A percentile compares a stretch with the other conserved stretches of the same genome.
phyloP scores from a whole-genome alignment of 2,797 vertebrate species.

The Dipus sagitta region DNA sequence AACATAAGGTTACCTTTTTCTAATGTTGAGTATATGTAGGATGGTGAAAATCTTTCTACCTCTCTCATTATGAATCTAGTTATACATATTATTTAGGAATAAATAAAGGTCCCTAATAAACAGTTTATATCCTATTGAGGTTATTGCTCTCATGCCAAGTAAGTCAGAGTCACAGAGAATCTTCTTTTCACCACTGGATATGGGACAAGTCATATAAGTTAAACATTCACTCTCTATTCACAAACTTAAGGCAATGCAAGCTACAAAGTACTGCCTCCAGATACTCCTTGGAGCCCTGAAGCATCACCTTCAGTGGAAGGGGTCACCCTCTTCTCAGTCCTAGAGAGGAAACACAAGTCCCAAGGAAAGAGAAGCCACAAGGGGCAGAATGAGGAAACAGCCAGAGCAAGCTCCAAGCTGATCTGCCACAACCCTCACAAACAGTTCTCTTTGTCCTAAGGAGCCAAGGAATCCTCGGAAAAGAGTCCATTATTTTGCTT shows the following conservation, averaged over 20 bases:
- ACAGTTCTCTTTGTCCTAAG: conserved; percentile 11
- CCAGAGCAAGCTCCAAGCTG: conserved; percentile 58
- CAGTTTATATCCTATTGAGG: neutral
- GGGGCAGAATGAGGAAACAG: neutral
- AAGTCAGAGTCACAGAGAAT: neutral
- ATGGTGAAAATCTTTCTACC: conserved; percentile 19
- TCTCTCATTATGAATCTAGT: neutral
- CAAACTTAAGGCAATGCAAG: conserved; percentile 55
- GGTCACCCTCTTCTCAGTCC: neutral
- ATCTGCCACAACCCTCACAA: neutral
- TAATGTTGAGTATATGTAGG: neutral
- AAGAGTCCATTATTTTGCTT: neutral
- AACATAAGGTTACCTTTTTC: conserved; percentile 47
- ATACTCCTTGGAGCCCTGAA: conserved; percentile 54
- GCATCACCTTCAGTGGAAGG: neutral
- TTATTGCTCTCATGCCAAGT: neutral
- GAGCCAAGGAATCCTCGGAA: conserved; percentile 9
- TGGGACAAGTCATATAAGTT: neutral
- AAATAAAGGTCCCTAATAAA: neutral
- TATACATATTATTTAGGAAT: neutral
- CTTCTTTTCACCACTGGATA: neutral
- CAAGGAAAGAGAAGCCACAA: conserved; percentile 13
- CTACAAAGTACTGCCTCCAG: conserved; percentile 75
- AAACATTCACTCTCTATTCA: conserved; percentile 55
- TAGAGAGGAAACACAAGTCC: neutral